Percentiles rank a stretch among this genome's conserved stretches.
Evolutionary conservation across 2,113 vertebrate genomes (phyloP).

Genomic region (Melanocharis versteri): DNA sequence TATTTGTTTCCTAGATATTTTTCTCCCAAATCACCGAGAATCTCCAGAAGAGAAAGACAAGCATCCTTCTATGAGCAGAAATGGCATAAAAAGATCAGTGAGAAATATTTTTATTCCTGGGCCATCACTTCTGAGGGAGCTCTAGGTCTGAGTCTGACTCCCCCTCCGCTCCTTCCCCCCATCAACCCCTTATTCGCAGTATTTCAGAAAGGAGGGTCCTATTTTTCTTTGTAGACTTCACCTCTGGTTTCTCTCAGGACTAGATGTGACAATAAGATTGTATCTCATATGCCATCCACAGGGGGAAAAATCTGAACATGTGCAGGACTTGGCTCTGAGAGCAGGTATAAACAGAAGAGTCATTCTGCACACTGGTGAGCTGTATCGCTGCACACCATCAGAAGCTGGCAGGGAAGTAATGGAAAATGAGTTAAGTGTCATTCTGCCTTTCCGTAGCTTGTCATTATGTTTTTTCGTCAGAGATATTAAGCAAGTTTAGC

Average conservation of each 20-base stretch:
- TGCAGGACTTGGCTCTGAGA: not conserved
- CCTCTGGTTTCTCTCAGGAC: not conserved
- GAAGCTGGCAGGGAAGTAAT: constrained; percentile 8
- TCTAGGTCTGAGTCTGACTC: not conserved
- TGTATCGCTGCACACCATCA: not conserved
- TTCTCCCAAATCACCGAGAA: not conserved
- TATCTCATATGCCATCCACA: not conserved
- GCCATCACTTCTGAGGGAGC: not conserved
- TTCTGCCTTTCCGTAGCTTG: constrained; percentile 10
- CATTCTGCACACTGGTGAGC: not conserved
- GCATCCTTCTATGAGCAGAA: not conserved
- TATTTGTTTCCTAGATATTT: not conserved
- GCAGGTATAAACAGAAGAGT: not conserved
- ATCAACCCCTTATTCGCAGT: not conserved
- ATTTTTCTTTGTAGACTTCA: not conserved
- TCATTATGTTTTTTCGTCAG: not conserved
- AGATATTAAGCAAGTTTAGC: not conserved
- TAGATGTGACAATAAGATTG: not conserved
- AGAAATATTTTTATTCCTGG: not conserved
- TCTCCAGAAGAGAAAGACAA: not conserved
- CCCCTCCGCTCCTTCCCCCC: not conserved
- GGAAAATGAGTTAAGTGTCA: constrained; percentile 2
- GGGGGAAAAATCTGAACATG: not conserved
- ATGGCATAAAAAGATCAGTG: not conserved
- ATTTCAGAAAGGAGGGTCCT: not conserved